Evolutionary conservation across 2,797 vertebrate genomes (phyloP), one percentile per base, ranked within the genome.

Genomic region (Platyrinchus mystaceus): DNA sequence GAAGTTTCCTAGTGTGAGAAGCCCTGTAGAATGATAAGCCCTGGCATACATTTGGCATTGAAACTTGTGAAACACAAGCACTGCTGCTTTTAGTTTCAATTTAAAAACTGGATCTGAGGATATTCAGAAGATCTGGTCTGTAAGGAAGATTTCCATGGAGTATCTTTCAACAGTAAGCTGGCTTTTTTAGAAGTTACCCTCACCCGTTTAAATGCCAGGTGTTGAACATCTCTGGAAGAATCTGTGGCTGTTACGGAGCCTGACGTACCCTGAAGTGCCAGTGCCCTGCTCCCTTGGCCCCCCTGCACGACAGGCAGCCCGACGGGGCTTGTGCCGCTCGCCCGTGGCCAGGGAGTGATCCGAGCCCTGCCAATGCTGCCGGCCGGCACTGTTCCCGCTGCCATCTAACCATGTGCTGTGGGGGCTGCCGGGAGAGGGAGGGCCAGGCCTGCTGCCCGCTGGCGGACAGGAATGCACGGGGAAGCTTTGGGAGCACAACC

Each of bases 331-430:
- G 41, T 44, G 16, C 83, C 1, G 7, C 34, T 74, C 0, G 0
- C 64, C 28, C 0, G 1, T 5, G 59, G 53, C 70, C 49, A 4
- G 0, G 47, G 8, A 53, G 63, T 8, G 46, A 3, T 7, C 10
- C 1, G 4, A 32, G 58, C 37, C 21, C 19, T 2, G 10, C 21
- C 32, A 3, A 6, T 68, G 87, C 58, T 30, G 73, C 75, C 34
- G 4, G 49, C 17, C 14, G 1, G 71, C 49, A 1, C 12, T 16
- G 56, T 7, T 63, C 62, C 71, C 47, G 1, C 14, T 8, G 1
- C 36, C 0, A 1, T 9, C 17, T 5, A 21, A 7, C 59, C 15
- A 0, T 3, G 17, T 0, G 2, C 7, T 52, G 9, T 5, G 64
- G 43, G 44, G 70, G 59, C 77, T 41, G 67, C 81, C 1, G 20